Base-by-base conservation (phyloP, 2,797 vertebrate genomes). In the Sebastes iracundus region DNA sequence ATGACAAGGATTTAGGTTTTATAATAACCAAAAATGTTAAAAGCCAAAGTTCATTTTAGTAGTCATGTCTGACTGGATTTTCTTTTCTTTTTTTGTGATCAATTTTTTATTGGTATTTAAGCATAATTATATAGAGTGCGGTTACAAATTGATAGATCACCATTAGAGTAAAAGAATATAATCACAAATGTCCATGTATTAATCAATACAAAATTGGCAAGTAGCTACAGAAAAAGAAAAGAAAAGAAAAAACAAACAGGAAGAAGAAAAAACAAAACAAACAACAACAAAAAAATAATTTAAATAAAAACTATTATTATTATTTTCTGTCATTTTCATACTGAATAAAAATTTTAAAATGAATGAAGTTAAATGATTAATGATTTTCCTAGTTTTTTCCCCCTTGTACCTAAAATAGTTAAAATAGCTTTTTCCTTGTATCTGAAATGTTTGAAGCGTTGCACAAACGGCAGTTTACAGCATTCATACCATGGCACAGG, bases 1-100 rank as follows among this genome's bases (percentile, higher is more conserved):
- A n/a, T 38, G 20, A 55, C 42, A 32, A 67, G 14, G 62, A 33
- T 72, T 84, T 65, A 4, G 58, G 7, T 79, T 74, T 74, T 68
- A 68, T 42, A 68, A 77, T 27, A 32, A 75, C 27, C 23, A 59
- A n/a, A 69, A n/a, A 27, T 16, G 11, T 35, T 22, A 33, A 71
- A 28, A 53, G 9, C 49, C 8, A n/a, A 53, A 38, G 22, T 22
- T 59, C 18, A 46, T 79, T 28, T 72, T 69, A 46, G 65, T 11
- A 16, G 35, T 56, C 13, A 25, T 68, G 10, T 69, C 5, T 16
- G 55, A 58, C 23, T 18, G 42, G 42, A 49, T 49, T 46, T 38
- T 68, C 6, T 52, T 20, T 52, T 58, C 23, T 27, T 25, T 25
- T 25, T 25, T 25, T 25, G 25, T 25, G 25, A 25, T 25, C 25